A percentile compares a stretch with the other conserved stretches of the same genome.
Conservation (phyloP, 1,140 invertebrate genomes). For the Colletes latitarsis region DNA sequence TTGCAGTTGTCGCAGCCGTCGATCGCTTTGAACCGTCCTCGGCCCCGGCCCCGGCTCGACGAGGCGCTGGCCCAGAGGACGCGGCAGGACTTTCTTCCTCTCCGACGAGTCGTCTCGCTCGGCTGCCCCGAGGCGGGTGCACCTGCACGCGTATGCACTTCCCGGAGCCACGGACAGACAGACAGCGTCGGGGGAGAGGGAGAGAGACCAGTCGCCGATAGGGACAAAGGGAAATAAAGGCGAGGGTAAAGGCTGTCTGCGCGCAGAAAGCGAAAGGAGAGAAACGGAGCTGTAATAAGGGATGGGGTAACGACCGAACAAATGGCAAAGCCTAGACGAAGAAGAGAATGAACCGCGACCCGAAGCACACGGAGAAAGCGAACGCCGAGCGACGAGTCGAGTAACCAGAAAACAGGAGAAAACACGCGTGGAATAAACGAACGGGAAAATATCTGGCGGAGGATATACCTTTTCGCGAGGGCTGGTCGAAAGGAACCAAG, state of each 20-base stretch:
- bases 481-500: too few relatives aligned
- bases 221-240: constrained; percentile 25
- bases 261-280: too few relatives aligned
- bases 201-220: not conserved
- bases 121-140: constrained; percentile 1
- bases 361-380: not conserved
- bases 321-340: too few relatives aligned
- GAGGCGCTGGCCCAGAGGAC: too few relatives aligned
- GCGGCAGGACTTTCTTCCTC: constrained; percentile 19
- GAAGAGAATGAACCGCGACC: too few relatives aligned
- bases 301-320: too few relatives aligned
- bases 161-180: not conserved
- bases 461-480: too few relatives aligned
- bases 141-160: constrained; percentile 44
- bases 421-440: not conserved
- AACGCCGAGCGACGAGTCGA: not conserved
- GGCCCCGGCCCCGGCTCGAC: too few relatives aligned
- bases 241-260: too few relatives aligned
- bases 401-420: not conserved
- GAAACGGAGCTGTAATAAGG: too few relatives aligned
- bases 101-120: constrained; percentile 40
- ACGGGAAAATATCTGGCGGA: not conserved
- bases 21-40: constrained; percentile 50
- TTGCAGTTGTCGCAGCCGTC: constrained; percentile 11
- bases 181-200: too few relatives aligned